Evolutionary conservation across 2,888 invertebrate species (phyloP), one percentile per base, ranked within the genome.

Genomic region (Heliconius erato): DNA sequence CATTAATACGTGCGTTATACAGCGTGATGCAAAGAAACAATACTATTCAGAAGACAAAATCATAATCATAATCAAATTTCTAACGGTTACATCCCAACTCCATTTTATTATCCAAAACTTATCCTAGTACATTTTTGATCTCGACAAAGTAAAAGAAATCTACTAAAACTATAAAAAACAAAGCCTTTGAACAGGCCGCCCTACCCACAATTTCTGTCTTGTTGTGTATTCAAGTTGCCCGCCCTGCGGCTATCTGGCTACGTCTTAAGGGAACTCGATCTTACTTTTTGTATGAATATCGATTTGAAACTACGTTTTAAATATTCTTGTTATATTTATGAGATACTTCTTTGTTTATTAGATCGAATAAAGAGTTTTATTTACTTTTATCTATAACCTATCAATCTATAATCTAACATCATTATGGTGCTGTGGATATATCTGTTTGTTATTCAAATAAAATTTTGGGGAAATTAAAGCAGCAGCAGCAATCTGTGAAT

Each of bases 161-260:
- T 35, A 80, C 80, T 68, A 54, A 80, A 80, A 74, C 67, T 69
- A 68, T 78, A n/a, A 63, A 59, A 71, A 81, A 77, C 77, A 77
- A 81, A 81, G 71, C 81, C 77, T 81, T 81, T 81, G 69, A 40
- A 80, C 35, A 23, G 65, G 59, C 76, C 54, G 26, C 54, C 54
- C 54, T 76, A 69, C 76, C 74, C 80, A 81, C 40, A 77, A 81
- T 76, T 76, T 74, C 28, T 74, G 49, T 40, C 79, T 82, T 84
- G 81, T 84, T 86, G 85, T 86, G 83, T 86, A 85, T 86, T 86
- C 85, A 82, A 83, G 83, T 80, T 83, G 82, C 81, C 72, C 79
- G 81, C 79, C 85, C 80, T 79, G 83, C 81, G 85, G 85, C 85
- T 84, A 83, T 85, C 80, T 81, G 80, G 71, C 72, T 76, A 69